phyloP scores from a whole-genome alignment of 1,140 invertebrate genomes.

The Platyura marginata region DNA sequence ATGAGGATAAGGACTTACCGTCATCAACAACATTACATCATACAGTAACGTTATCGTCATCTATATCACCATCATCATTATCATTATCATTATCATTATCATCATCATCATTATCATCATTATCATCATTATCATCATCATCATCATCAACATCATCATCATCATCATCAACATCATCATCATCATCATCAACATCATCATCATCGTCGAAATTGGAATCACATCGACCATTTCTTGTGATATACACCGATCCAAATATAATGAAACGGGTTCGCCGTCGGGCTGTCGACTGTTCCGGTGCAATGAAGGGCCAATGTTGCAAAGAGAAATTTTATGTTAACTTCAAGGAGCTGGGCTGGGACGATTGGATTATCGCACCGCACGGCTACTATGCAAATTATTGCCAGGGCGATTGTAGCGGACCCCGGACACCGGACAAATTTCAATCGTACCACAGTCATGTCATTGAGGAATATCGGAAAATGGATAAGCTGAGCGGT shows the following conservation, averaged over 20 bases:
- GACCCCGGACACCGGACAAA: constrained; percentile 56
- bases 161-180: not conserved
- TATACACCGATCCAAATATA: constrained; percentile 45
- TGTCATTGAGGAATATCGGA: constrained; percentile 73
- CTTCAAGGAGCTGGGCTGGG: constrained; percentile 81
- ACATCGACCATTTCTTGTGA: constrained; percentile 65
- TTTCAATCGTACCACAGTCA: constrained; percentile 76
- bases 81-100: not conserved
- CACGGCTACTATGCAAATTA: constrained; percentile 85
- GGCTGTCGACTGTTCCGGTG: constrained; percentile 63
- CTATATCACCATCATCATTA: not conserved
- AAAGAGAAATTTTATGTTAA: constrained; percentile 81
- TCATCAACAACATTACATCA: not conserved
- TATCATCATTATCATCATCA: not conserved
- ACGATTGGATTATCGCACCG: constrained; percentile 88
- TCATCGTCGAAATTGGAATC: constrained; percentile 31
- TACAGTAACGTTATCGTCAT: not conserved
- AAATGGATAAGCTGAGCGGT: constrained; percentile 49
- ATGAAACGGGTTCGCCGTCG: constrained; percentile 50
- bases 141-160: not conserved
- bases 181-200: not conserved
- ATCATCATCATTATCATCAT: constrained; percentile 1
- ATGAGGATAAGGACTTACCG: not conserved
- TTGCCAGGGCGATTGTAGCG: constrained; percentile 70
- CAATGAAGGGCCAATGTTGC: constrained; percentile 64